Conservation (phyloP, 2,888 invertebrate species). For the Dicranocentrus wangi region DNA sequence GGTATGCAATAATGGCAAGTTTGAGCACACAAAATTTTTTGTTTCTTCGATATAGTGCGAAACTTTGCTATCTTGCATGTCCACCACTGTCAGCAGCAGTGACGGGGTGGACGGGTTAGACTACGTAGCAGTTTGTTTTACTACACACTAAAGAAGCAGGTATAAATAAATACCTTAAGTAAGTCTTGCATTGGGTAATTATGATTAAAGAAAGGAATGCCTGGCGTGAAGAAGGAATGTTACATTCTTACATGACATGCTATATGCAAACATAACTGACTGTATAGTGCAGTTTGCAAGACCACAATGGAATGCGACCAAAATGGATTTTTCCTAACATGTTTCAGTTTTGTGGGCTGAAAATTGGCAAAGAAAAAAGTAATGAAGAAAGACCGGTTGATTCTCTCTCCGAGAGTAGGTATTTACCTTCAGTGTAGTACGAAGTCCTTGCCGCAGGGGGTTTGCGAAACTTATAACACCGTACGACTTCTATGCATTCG, state of each 20-base stretch:
- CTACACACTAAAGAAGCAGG: constrained; percentile 9
- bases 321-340: constrained; percentile 44
- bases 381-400: constrained; percentile 58
- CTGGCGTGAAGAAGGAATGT: constrained; percentile 47
- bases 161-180: constrained; percentile 30
- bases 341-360: constrained; percentile 35
- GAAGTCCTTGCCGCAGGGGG: constrained; percentile 62
- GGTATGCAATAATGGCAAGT: constrained; percentile 11
- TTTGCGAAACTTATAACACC: constrained; percentile 22
- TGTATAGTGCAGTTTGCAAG: constrained; percentile 11
- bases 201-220: constrained; percentile 57
- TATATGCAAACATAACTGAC: constrained; percentile 25
- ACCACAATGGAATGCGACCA: constrained; percentile 50
- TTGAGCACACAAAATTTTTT: not conserved
- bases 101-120: constrained; percentile 10
- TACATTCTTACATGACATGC: constrained; percentile 31
- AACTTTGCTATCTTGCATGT: not conserved
- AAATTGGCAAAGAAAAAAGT: constrained; percentile 48
- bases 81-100: constrained; percentile 12
- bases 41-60: too few species aligned
- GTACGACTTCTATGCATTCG: not conserved
- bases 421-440: constrained; percentile 25
- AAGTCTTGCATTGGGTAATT: constrained; percentile 44
- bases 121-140: constrained; percentile 3
- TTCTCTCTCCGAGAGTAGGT: constrained; percentile 18